A percentile compares a stretch with the other conserved stretches of the same genome.
Conservation (phyloP, 2,888 invertebrate species). For the Sylvicola cinctus region DNA sequence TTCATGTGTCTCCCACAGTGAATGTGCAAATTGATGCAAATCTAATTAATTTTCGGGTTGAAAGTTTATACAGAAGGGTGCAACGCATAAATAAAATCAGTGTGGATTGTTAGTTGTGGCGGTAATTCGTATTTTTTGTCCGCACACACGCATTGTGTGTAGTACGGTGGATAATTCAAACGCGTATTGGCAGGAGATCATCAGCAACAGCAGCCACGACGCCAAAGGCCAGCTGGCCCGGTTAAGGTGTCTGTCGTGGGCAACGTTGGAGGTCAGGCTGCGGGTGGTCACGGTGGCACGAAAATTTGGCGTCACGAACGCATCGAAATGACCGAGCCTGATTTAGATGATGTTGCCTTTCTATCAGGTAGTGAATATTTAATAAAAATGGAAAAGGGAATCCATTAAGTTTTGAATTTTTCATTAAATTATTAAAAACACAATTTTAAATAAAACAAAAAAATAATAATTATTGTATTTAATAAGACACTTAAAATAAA, state of each 20-base stretch:
- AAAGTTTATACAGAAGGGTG: no score
- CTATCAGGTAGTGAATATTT: conserved; percentile 69
- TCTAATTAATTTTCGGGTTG: no score
- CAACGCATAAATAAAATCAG: no score
- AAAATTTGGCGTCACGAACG: conserved; percentile 28
- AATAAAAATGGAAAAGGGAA: conserved; percentile 1
- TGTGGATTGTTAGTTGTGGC: no score
- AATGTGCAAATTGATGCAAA: no score
- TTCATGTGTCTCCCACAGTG: no score
- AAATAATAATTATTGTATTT: not conserved
- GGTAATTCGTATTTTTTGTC: no score
- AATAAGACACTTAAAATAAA: no score
- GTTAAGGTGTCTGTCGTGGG: conserved; percentile 27
- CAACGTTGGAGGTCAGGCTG: conserved; percentile 17
- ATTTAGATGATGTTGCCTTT: conserved; percentile 83
- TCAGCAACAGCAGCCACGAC: no score
- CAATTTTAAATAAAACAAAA: not conserved
- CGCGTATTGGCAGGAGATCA: conserved; percentile 26
- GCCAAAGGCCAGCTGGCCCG: conserved; percentile 24
- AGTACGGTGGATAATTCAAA: no score
- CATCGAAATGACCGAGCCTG: conserved; percentile 72
- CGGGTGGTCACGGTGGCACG: conserved; percentile 23
- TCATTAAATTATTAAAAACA: not conserved
- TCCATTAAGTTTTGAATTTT: not conserved
- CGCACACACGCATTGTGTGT: no score